Evolutionary conservation across 2,888 invertebrate species (phyloP), one percentile per base, ranked within the genome.

Genomic region (Ichneumoninae sp.): DNA sequence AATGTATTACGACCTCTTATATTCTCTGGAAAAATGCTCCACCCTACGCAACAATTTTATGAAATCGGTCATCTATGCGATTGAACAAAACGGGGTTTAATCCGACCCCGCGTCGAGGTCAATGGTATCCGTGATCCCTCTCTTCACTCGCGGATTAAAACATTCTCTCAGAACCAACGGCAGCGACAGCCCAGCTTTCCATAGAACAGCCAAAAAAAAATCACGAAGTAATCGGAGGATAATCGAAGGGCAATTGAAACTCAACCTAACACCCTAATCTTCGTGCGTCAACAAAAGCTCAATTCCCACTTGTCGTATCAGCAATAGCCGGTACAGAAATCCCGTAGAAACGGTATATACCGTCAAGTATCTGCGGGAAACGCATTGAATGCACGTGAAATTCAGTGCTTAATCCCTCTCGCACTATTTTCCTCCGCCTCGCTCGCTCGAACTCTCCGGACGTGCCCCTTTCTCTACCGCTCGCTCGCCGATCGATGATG

Each of bases 331-430:
- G 7, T n/a, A 19, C 19, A 40, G 19, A 6, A 5, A 40, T 66
- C n/a, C 54, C 19, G 30, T 65, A 26, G 19, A 79, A 79, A 69
- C 2, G 66, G 52, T 33, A 72, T 54, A 57, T 68, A 60, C 33
- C 30, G 66, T 80, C 72, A 44, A 54, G 74, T 68, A 74, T 71
- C 66, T 33, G 33, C 44, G 57, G 57, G 54, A 68, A 57, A 74
- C 30, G 72, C 36, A 65, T 66, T 68, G 74, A 68, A 72, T 68
- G 47, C 47, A 62, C 54, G 44, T 80, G 36, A 57, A 72, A 71
- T 52, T 57, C 60, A 50, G 19, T 30, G 19, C 47, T 16, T 50
- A 57, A 36, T 44, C 22, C 36, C 50, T 62, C 65, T 65, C 47
- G 52, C n/a, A 19, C 40, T 40, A 40, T 40, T 60, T 60, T 72